Evolutionary conservation across 2,113 vertebrate genomes (phyloP), one percentile per base, ranked within the genome.

Genomic region (Hiodon tergisus): DNA sequence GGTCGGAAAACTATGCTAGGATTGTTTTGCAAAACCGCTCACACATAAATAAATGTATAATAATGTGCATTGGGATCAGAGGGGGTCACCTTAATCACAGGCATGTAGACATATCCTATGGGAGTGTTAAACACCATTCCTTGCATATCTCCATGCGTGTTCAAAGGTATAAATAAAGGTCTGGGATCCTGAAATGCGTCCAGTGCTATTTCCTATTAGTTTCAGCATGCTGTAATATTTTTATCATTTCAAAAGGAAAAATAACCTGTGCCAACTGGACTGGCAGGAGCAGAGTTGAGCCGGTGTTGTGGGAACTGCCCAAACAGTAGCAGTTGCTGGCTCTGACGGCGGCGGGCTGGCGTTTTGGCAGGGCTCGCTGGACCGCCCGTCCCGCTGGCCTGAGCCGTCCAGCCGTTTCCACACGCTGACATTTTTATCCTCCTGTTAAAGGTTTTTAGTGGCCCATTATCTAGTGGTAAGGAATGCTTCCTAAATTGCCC

Each of bases 351-450:
- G 31, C 14, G 5, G 50, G 17, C 67, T 51, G 14, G 16, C 11
- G 50, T 51, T 52, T 16, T 52, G 65, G 47, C 16, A 17, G 65
- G 3, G 59, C 31, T 6, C 9, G 17, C 31, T 6, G 11, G 8
- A 16, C 53, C 53, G n/a, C 46, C 62, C 53, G 5, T 3, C 48
- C 8, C 0, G 61, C 57, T 8, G 58, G n/a, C 16, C 10, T 31
- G 2, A 8, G 60, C 67, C 67, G 57, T 50, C 79, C 61, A 70
- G 78, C 69, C 60, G 66, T 81, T 89, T 89, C 83, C 83, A 83
- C 85, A 83, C 82, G 50, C 75, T 91, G 87, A 88, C 85, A 87
- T 91, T 92, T 92, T 90, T 90, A 89, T 89, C 84, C 81, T 84
- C 84, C 88, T 80, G 81, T 90, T 90, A 91, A 90, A 88, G 70